Evolutionary conservation across 2,888 invertebrate species (phyloP), one percentile per base, ranked within the genome.

Genomic region (Tetheella fluctuosa): DNA sequence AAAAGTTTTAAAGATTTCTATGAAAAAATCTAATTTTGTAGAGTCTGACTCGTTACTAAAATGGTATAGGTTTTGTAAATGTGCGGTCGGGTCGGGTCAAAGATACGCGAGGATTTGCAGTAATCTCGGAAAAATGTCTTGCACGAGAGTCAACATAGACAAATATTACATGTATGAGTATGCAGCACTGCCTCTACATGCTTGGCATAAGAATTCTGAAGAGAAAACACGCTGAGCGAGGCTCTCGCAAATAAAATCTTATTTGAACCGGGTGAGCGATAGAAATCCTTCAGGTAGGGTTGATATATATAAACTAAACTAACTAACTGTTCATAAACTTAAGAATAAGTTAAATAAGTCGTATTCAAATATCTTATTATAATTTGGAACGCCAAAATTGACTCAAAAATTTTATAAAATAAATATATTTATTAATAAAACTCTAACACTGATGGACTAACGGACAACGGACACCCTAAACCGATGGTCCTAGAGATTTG

Each of bases 171-270:
- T 6, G 42, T 42, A 42, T n/a, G 30, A 7, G 54, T 54, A 20
- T 54, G 54, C 30, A 54, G 30, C 54, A 12, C 10, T 20, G 34
- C 17, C 5, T 3, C 37, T 55, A 59, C 54, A 53, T 48, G 55
- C 15, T 55, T 10, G 7, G 23, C 25, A 52, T 63, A 58, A 42
- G 55, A 64, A 66, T 54, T 17, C 42, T 42, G 42, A 17, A 42
- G 42, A 17, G 15, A 15, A 30, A 30, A 30, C 30, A 10, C 15
- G 37, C 37, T n/a, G 37, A 17, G 17, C 15, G 42, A 8, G 17
- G 42, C 13, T 2, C 15, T n/a, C 7, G 42, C 17, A n/a, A 42
- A 42, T 42, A 42, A 42, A 42, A 42, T 42, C 42, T 42, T 42
- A 42, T 42, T 17, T 17, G n/a, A 39, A 42, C 42, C 42, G 42